Evolutionary conservation across 2,113 vertebrate genomes (phyloP).

Genomic region (Dipodomys stephensi): DNA sequence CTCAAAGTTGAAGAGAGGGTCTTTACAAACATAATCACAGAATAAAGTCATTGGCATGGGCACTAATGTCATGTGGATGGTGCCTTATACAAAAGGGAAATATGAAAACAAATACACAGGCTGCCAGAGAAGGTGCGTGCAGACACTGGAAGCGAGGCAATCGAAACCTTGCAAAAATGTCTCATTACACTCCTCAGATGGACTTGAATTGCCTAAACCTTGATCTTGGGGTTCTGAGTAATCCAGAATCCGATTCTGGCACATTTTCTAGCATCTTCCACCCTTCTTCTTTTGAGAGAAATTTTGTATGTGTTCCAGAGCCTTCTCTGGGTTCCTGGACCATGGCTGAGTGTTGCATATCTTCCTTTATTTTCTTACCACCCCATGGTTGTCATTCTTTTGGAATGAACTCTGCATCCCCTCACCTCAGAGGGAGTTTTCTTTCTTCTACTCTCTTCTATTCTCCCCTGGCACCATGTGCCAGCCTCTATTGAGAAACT

Average conservation of each 20-base stretch:
- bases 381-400: neutral
- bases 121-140: neutral
- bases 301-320: neutral
- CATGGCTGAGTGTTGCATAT: neutral
- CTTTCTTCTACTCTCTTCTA: neutral
- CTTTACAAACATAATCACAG: neutral
- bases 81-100: neutral
- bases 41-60: neutral
- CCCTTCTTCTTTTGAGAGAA: neutral
- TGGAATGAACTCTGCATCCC: neutral
- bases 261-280: neutral
- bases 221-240: neutral
- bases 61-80: neutral
- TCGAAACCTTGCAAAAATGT: neutral
- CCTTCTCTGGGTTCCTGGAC: neutral
- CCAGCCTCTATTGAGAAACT: neutral
- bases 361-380: neutral
- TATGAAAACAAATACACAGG: neutral
- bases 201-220: fast-evolving
- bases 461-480: neutral
- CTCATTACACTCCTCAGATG: neutral
- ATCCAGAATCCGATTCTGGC: neutral
- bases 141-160: neutral
- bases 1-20: neutral
- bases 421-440: neutral